A percentile compares a stretch with the other conserved stretches of the same genome.
phyloP scores from a whole-genome alignment of 1,140 invertebrate genomes.

The Dreissena polymorpha region DNA sequence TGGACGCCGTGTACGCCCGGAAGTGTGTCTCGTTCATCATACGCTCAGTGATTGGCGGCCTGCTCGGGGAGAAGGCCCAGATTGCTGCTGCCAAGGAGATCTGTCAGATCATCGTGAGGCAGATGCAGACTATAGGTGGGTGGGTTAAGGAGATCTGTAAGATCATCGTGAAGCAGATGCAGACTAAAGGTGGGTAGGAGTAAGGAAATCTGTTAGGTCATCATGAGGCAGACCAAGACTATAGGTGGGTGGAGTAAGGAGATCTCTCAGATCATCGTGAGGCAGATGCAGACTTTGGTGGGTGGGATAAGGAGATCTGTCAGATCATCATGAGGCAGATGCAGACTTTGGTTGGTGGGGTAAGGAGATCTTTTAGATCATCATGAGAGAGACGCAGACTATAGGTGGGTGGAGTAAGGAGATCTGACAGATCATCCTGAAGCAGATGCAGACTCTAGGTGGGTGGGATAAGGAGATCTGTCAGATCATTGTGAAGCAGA shows the following conservation, averaged over 20 bases:
- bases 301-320: slow-evolving; percentile 78
- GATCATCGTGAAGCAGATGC: slow-evolving; percentile 96
- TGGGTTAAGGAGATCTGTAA: slow-evolving; percentile 82
- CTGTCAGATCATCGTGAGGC: slow-evolving; percentile 93
- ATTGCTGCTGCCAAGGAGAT: slow-evolving; percentile 95
- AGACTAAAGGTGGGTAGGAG: slow-evolving; percentile 75
- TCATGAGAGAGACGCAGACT: slow-evolving; percentile 89
- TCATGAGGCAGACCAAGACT: slow-evolving; percentile 89
- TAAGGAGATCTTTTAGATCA: not conserved
- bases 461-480: slow-evolving; percentile 78
- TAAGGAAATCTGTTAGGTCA: not conserved
- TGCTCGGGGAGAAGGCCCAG: slow-evolving; percentile 98
- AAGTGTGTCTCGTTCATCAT: slow-evolving; percentile 99
- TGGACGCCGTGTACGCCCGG: slow-evolving; percentile 98
- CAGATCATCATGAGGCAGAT: slow-evolving; percentile 96
- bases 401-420: slow-evolving; percentile 96
- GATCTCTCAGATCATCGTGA: slow-evolving; percentile 93
- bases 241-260: slow-evolving; percentile 96
- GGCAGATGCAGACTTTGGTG: slow-evolving; percentile 90
- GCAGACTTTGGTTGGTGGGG: slow-evolving; percentile 81
- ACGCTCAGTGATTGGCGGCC: slow-evolving; percentile 92
- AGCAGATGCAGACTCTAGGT: slow-evolving; percentile 90
- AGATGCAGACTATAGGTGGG: slow-evolving; percentile 88
- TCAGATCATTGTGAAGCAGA: slow-evolving; percentile 94
- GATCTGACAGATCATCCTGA: slow-evolving; percentile 93